Evolutionary conservation across 2,797 vertebrate species (phyloP).

Genomic region (Parauchenoglanis ngamensis): DNA sequence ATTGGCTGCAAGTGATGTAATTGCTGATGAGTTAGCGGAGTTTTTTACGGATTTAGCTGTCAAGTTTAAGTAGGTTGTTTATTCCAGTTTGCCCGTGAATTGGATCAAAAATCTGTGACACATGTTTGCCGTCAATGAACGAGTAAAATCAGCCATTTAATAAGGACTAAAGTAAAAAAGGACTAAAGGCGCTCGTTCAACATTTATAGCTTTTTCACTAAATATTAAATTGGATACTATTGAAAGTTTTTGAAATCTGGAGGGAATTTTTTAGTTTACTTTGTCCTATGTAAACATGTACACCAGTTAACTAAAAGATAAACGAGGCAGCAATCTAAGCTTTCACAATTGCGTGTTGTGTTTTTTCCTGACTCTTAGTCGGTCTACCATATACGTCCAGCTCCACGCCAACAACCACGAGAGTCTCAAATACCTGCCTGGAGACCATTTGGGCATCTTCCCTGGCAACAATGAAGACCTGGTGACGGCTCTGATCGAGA

Average conservation of each 20-base stretch:
- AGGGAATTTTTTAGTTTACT: background rate
- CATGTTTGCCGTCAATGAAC: background rate
- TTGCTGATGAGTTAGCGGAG: background rate
- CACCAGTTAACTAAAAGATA: background rate
- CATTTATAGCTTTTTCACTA: background rate
- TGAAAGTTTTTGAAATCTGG: background rate
- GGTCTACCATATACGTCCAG: constrained; percentile 90
- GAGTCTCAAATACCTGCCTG: constrained; percentile 87
- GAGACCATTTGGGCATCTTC: constrained; percentile 95
- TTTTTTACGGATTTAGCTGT: background rate
- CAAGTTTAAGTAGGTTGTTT: background rate
- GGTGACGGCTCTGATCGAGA: constrained; percentile 88
- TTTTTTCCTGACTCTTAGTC: constrained; percentile 72
- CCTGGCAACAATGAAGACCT: constrained; percentile 93
- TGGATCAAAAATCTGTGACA: background rate
- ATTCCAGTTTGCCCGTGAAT: background rate
- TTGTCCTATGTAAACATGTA: background rate
- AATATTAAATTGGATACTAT: background rate
- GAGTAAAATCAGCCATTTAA: background rate
- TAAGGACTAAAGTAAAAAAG: background rate
- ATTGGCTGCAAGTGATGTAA: background rate
- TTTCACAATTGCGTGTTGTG: background rate
- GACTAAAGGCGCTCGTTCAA: background rate
- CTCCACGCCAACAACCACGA: constrained; percentile 89
- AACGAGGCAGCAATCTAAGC: background rate